Conservation (phyloP, 2,113 vertebrate genomes). For the Melierax canorus region DNA sequence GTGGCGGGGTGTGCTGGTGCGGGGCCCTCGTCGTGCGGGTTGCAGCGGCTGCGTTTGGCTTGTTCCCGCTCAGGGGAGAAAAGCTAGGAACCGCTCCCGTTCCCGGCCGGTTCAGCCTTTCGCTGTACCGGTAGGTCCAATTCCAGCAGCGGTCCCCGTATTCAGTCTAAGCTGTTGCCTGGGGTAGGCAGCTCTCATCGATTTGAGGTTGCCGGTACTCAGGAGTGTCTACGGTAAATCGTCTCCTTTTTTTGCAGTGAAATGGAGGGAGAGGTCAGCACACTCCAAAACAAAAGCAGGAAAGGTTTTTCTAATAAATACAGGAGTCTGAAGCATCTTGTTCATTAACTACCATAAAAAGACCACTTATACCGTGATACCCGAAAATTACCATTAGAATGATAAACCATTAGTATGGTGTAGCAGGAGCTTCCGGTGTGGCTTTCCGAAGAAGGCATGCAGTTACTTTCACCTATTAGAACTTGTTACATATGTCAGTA, state of each 20-base stretch:
- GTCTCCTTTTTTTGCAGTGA: fast-evolving
- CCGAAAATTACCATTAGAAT: not conserved
- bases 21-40: not conserved
- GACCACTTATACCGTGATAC: fast-evolving
- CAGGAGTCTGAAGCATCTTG: not conserved
- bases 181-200: fast-evolving
- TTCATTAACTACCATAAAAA: not conserved
- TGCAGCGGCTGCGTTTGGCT: not conserved
- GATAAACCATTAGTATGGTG: not conserved
- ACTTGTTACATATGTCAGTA: not conserved
- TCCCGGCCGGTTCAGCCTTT: not conserved
- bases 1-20: not conserved
- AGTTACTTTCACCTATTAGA: not conserved
- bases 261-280: not conserved
- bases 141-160: fast-evolving
- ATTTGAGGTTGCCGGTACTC: fast-evolving
- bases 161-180: fast-evolving
- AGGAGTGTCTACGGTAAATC: fast-evolving
- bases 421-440: not conserved
- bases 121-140: fast-evolving
- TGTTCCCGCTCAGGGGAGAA: too few relatives aligned
- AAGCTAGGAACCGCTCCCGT: fast-evolving
- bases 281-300: not conserved
- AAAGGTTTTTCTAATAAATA: not conserved
- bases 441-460: not conserved